Conservation (phyloP, 2,888 invertebrate species). For the Ochlodes sylvanus region DNA sequence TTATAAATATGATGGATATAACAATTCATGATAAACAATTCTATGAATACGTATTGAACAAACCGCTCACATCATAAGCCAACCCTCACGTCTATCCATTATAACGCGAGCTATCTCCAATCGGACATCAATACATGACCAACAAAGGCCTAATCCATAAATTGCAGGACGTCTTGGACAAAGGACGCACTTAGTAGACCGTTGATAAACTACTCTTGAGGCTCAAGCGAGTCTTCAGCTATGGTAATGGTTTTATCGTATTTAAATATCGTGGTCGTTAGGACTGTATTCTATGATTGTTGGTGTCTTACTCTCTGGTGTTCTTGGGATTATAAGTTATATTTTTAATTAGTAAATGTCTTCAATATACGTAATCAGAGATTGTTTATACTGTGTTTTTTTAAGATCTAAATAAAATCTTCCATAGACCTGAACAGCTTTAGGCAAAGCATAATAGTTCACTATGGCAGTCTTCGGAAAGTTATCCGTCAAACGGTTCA, state of each 20-base stretch:
- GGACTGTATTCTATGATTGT: slow-evolving; percentile 8
- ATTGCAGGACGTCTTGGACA: slow-evolving; percentile 64
- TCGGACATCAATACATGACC: slow-evolving; percentile 63
- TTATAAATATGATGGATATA: slow-evolving; percentile 28
- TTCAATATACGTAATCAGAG: no score
- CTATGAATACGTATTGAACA: slow-evolving; percentile 34
- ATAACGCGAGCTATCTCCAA: slow-evolving; percentile 57
- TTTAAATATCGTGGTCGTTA: slow-evolving; percentile 30
- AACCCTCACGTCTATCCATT: slow-evolving; percentile 53
- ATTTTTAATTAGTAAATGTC: no score
- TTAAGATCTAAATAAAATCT: no score
- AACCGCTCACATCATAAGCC: slow-evolving; percentile 39
- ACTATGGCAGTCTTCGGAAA: no score
- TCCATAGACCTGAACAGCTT: no score
- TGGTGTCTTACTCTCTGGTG: slow-evolving; percentile 12
- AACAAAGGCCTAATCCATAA: slow-evolving; percentile 68
- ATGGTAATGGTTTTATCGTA: slow-evolving; percentile 41
- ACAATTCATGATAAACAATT: slow-evolving; percentile 21
- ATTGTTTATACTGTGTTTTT: no score
- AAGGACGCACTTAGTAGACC: slow-evolving; percentile 49
- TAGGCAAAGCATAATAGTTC: no score
- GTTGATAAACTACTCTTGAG: slow-evolving; percentile 38
- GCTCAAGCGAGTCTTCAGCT: slow-evolving; percentile 35
- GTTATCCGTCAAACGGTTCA: no score
- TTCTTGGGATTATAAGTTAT: slow-evolving; percentile 3